phyloP scores from a whole-genome alignment of 2,797 vertebrate species.

The Hydrolagus colliei region DNA sequence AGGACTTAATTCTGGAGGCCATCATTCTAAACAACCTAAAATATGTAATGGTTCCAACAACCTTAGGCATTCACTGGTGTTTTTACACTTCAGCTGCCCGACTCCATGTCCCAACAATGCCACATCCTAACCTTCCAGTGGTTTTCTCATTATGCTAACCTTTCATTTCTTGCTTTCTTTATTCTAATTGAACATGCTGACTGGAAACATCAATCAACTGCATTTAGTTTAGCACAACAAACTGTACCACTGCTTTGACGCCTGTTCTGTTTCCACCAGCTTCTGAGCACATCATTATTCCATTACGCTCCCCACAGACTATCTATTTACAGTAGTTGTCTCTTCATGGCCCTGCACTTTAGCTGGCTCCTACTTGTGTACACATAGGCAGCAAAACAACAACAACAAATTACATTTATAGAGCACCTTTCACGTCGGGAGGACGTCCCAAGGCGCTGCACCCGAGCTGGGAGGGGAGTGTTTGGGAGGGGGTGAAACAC shows the following conservation, averaged over 20 bases:
- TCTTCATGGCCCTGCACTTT: background rate
- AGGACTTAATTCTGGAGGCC: background rate
- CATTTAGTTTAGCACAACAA: background rate
- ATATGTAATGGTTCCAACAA: background rate
- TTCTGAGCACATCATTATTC: background rate
- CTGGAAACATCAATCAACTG: background rate
- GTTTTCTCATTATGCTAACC: background rate
- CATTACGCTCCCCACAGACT: background rate
- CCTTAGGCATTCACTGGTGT: background rate
- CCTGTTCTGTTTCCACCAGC: background rate
- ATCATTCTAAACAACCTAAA: background rate
- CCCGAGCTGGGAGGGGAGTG: too few relatives aligned
- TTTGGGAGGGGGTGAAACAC: too few relatives aligned
- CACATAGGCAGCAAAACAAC: background rate
- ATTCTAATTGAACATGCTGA: background rate
- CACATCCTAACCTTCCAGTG: background rate
- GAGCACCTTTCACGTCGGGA: too few relatives aligned
- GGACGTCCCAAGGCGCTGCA: too few relatives aligned
- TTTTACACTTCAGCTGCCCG: too few relatives aligned
- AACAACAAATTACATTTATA: too few relatives aligned
- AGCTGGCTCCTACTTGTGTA: background rate
- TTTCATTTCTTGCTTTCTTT: background rate
- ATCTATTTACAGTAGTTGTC: background rate
- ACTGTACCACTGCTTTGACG: too few relatives aligned
- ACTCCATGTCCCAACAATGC: background rate